Base-by-base conservation (phyloP, 2,888 invertebrate species). In the Dasypogon diadema region DNA sequence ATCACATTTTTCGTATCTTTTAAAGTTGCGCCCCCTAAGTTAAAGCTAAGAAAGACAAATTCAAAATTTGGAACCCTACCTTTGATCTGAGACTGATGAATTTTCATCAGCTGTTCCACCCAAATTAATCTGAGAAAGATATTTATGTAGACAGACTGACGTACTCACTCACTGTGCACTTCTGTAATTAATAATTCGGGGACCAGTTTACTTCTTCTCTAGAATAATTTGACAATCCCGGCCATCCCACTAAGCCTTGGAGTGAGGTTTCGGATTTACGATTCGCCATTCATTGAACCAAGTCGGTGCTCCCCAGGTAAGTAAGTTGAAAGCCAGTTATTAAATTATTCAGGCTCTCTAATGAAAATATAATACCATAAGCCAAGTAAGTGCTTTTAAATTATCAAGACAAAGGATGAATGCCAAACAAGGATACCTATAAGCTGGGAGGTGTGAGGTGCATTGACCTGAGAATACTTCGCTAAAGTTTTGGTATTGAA, bases 371-470 rank as follows among this genome's bases (percentile, higher is more conserved):
- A 51, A 16, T 16, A 16, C 51, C 51, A 18, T 51, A 51, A 51
- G 18, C 51, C 51, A 18, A 51, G 51, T 51, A 51, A 51, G 51
- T 51, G 51, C 51, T 51, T 51, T 51, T 51, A 51, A 51, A 51
- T 51, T 51, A 51, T 16, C 51, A 2, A 51, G 12, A 12, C 51
- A 1, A 51, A 2, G 2, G 18, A 51, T 16, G 14, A 16, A 51
- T 18, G 2, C 5, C 3, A 18, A 51, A 16, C 12, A 51, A 8
- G 22, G 21, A 42, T 42, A 1, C n/a, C 5, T 30, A 30, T 30
- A 30, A 6, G n/a, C n/a, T 42, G 42, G 42, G 30, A 30, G 8
- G 8, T n/a, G n/a, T 6, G 10, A 42, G 12, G n/a, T 3, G n/a
- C 8, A 3, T n/a, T 1, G 42, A 1, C 42, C 12, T 6, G n/a